Evolutionary conservation across 2,113 vertebrate species (phyloP).

Genomic region (Ceuthmochares aereus): DNA sequence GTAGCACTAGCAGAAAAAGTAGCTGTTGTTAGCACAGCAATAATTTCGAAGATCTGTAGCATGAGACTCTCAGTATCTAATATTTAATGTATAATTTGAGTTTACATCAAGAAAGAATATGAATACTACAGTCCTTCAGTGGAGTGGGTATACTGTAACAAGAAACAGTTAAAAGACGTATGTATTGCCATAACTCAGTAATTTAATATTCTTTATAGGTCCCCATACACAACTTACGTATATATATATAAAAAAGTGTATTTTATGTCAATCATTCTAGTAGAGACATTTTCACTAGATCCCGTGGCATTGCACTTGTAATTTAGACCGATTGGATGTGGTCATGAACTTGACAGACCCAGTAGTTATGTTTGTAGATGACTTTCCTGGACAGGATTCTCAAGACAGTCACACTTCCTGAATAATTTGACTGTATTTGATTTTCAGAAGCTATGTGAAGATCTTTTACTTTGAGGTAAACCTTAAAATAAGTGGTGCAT

Average conservation of each 20-base stretch:
- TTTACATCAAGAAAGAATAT: not conserved
- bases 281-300: not conserved
- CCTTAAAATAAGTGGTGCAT: not conserved
- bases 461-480: not conserved
- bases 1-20: not conserved
- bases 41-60: not conserved
- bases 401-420: not conserved
- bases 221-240: not conserved
- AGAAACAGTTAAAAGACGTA: not conserved
- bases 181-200: not conserved
- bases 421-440: not conserved
- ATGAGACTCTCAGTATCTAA: not conserved
- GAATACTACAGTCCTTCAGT: not conserved
- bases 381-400: not conserved
- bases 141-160: not conserved
- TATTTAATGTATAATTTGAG: not conserved
- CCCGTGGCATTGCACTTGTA: rapidly evolving
- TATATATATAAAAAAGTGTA: not conserved
- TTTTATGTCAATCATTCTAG: not conserved
- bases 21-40: not conserved
- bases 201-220: not conserved
- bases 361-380: not conserved
- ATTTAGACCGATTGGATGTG: not conserved
- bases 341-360: not conserved
- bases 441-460: not conserved